Percentiles rank a stretch among this genome's conserved stretches.
Evolutionary conservation across 2,113 vertebrate species (phyloP).

Genomic region (Leptobrachium leishanense): DNA sequence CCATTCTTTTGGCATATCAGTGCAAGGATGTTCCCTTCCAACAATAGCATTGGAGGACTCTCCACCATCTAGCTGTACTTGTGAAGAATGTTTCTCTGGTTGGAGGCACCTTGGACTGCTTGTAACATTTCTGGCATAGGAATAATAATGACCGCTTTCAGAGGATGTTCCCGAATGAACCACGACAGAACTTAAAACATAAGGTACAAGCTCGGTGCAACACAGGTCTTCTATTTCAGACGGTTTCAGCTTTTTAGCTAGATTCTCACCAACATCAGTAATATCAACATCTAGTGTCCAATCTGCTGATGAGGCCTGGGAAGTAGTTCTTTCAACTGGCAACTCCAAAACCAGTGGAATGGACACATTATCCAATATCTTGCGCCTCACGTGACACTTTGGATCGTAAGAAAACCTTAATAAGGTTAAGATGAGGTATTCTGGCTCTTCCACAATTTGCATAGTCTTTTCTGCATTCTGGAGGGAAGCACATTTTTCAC

Average conservation of each 20-base stretch:
- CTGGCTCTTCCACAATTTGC: slow-evolving; percentile 86
- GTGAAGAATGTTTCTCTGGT: slow-evolving; percentile 63
- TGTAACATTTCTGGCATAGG: slow-evolving; percentile 84
- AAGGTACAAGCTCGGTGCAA: slow-evolving; percentile 72
- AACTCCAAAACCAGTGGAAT: slow-evolving; percentile 83
- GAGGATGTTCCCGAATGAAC: slow-evolving; percentile 97
- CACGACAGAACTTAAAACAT: slow-evolving; percentile 89
- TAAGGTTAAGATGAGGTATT: slow-evolving; percentile 96
- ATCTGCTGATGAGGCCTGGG: slow-evolving; percentile 59
- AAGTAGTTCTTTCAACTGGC: slow-evolving; percentile 72
- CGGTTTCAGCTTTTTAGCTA: slow-evolving; percentile 94
- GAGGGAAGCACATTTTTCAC: slow-evolving; percentile 90
- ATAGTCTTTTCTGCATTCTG: slow-evolving; percentile 92
- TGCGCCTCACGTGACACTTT: slow-evolving; percentile 89
- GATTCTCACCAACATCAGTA: slow-evolving; percentile 83
- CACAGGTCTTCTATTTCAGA: slow-evolving; percentile 79
- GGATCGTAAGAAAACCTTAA: slow-evolving; percentile 94
- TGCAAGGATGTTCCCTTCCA: slow-evolving; percentile 66
- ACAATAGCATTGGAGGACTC: slow-evolving; percentile 57
- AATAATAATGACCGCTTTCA: slow-evolving; percentile 97
- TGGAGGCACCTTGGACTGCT: slow-evolving; percentile 66
- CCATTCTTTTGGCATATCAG: slow-evolving; percentile 82
- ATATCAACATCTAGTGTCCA: slow-evolving; percentile 76
- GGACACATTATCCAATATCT: slow-evolving; percentile 92
- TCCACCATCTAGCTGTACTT: slow-evolving; percentile 58